Percentiles rank a stretch among this genome's conserved stretches.
Evolutionary conservation across 53 echinoderm and acorn worm genomes (phyloP).

Genomic region (Henricia sp.): DNA sequence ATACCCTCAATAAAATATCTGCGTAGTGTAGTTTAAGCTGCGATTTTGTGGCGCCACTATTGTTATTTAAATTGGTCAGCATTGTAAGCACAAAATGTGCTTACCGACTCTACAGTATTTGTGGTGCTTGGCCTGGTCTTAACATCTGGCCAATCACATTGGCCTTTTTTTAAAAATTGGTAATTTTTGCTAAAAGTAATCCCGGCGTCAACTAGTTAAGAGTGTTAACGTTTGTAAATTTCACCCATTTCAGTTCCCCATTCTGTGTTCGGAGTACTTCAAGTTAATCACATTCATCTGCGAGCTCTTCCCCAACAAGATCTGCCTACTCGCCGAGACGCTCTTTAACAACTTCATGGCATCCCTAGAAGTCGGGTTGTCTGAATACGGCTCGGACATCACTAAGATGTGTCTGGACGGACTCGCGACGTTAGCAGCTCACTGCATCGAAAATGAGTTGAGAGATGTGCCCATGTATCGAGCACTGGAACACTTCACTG

Average conservation of each 20-base stretch:
- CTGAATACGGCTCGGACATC: conserved; percentile 82
- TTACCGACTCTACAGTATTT: no score
- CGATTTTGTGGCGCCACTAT: no score
- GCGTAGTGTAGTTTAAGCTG: no score
- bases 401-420: conserved; percentile 92
- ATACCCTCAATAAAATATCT: no score
- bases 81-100: no score
- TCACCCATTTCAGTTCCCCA: conserved; percentile 80
- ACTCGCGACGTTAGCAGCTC: conserved; percentile 75
- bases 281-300: conserved; percentile 95
- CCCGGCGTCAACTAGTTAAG: no score
- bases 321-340: conserved; percentile 67
- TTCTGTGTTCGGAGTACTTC: conserved; percentile 93
- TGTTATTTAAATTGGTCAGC: no score
- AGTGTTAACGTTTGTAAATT: no score
- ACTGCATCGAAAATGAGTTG: conserved; percentile 75
- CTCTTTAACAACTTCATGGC: conserved; percentile 94
- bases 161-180: no score
- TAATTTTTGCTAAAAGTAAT: background rate
- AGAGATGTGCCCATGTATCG: conserved; percentile 65
- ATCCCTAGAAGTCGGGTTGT: conserved; percentile 86
- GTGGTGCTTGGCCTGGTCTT: no score
- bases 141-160: no score
- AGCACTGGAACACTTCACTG: conserved; percentile 84
- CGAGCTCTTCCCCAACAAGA: conserved; percentile 91